Base-by-base conservation (phyloP, 2,113 vertebrate genomes). In the Chionis minor region DNA sequence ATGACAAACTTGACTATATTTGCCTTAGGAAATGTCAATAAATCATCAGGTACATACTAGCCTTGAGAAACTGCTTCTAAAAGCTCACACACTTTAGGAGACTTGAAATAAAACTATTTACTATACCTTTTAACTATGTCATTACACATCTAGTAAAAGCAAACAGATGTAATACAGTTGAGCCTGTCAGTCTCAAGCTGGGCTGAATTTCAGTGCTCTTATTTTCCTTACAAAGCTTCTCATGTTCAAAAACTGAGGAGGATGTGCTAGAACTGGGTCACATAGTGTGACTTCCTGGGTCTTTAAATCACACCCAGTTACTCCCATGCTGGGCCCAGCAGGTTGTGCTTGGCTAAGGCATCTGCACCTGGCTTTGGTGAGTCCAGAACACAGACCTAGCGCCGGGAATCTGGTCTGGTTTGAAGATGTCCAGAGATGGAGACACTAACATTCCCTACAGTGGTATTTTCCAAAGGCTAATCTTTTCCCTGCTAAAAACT, bases 371-470 rank as follows among this genome's bases (percentile, higher is more conserved):
- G 40, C 15, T 27, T 52, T 75, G 33, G 22, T 14, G 40, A 65
- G 44, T 33, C 63, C 63, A 83, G 51, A n/a, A 66, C 20, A 73
- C 32, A 17, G 9, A 12, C 12, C n/a, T 67, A 58, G 54, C 1
- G 8, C 33, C 0, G 0, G 8, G 59, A 21, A 4, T 59, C 49
- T 83, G 28, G 33, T 87, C 47, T 90, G 73, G 40, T 87, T 63
- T 91, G 69, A 94, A 81, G 83, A 89, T 72, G 59, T 90, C 73
- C 93, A 89, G 89, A 92, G 61, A 85, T 72, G 61, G 66, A 91
- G 70, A 82, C 26, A 51, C 52, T 71, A 79, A 69, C 49, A 28
- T 71, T 56, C 65, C 55, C 27, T 19, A 52, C 33, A 52, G 27
- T 17, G 40, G 26, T 87, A 83, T 95, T 94, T 92, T 95, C 87